Percentiles rank a stretch among this genome's conserved stretches.
These are phyloP conservation scores for Stenurella melanura DNA, from an alignment of 2,888 invertebrate genomes.

Conservation along the genomic window DNA sequence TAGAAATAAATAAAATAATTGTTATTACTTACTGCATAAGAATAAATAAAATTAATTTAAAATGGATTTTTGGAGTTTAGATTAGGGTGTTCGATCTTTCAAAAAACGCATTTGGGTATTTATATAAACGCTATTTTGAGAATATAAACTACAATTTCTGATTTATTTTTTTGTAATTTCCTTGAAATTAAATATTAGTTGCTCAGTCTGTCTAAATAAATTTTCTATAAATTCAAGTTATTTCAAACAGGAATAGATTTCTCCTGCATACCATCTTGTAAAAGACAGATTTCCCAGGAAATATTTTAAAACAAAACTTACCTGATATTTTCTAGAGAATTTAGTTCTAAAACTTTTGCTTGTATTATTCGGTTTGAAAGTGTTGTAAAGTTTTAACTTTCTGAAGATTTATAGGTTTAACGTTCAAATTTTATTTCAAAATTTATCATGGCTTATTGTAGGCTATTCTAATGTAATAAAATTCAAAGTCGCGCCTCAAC, in stretches of 20 bases:
- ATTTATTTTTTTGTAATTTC: not conserved
- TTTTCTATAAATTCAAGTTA: conserved; percentile 10
- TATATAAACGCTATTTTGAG: too few relatives aligned
- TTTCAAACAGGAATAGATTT: conserved; percentile 17
- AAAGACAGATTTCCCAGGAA: not conserved
- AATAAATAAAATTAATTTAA: too few relatives aligned
- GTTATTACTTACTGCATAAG: too few relatives aligned
- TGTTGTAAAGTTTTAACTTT: not conserved
- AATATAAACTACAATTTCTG: not conserved
- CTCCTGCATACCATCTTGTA: conserved; percentile 11
- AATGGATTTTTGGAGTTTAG: too few relatives aligned
- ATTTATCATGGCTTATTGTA: not conserved
- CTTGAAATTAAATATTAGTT: not conserved
- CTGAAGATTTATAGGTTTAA: conserved; percentile 7
- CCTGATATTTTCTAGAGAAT: not conserved
- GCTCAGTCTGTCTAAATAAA: not conserved
- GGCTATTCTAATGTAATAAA: not conserved
- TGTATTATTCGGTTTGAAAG: not conserved
- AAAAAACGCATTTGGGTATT: too few relatives aligned
- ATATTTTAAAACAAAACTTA: conserved; percentile 22
- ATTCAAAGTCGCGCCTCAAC: not conserved
- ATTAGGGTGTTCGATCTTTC: too few relatives aligned
- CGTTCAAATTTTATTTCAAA: conserved; percentile 13
- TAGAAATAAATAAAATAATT: too few relatives aligned
- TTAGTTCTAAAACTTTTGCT: conserved; percentile 1